These are phyloP conservation scores for Chelmon rostratus DNA, from an alignment of 2,797 vertebrate species.

Conservation along the genomic window DNA sequence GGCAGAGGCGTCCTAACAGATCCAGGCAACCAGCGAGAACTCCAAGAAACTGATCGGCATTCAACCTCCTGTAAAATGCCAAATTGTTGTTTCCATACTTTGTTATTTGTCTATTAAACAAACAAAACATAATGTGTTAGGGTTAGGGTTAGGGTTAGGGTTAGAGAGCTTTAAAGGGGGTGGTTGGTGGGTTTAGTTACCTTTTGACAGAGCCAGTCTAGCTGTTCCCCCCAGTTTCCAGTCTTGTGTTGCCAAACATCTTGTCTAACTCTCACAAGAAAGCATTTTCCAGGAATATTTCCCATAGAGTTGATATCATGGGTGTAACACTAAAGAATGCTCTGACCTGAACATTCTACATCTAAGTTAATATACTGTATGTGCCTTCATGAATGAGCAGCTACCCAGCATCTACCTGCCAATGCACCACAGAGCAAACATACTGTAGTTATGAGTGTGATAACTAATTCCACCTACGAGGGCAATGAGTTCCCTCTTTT, in stretches of 20 bases:
- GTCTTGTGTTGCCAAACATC: background rate
- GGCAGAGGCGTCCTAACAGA: too few species aligned
- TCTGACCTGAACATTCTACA: background rate
- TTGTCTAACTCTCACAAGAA: background rate
- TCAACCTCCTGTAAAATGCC: too few species aligned
- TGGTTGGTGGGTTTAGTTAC: background rate
- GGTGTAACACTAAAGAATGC: too few species aligned
- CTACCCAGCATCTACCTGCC: slow-evolving; percentile 18
- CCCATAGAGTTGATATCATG: too few species aligned
- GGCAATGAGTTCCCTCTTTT: slow-evolving; percentile 29
- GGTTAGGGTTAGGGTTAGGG: too few species aligned
- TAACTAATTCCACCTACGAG: slow-evolving; percentile 61
- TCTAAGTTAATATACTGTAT: too few species aligned
- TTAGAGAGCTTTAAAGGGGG: background rate
- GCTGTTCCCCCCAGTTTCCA: background rate
- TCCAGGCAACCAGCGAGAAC: too few species aligned
- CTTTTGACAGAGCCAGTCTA: background rate
- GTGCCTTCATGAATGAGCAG: slow-evolving; percentile 26
- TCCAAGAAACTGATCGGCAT: too few species aligned
- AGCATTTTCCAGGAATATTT: background rate
- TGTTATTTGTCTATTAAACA: background rate
- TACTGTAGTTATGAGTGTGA: slow-evolving; percentile 34
- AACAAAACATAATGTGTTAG: background rate
- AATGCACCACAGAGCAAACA: slow-evolving; percentile 26
- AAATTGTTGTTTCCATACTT: too few species aligned